These are phyloP conservation scores for Euplagia quadripunctaria DNA, from an alignment of 2,888 invertebrate species.

Conservation along the genomic window DNA sequence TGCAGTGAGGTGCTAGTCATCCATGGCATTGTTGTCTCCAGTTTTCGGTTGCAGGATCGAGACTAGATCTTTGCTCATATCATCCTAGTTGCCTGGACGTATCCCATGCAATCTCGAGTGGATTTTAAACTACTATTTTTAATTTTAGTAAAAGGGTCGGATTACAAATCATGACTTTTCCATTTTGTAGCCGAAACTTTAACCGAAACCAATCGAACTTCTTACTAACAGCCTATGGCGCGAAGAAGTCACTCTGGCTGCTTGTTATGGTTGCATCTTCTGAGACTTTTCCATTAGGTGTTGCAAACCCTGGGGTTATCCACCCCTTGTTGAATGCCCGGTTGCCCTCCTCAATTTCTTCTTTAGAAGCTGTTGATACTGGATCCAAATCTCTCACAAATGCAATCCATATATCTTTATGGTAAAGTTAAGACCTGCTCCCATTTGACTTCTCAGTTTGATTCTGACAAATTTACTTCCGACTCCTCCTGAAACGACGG, in stretches of 20 bases:
- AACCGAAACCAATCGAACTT: background rate
- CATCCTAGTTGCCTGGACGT: too few relatives aligned
- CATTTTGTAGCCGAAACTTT: background rate
- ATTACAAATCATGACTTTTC: background rate
- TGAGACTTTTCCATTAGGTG: background rate
- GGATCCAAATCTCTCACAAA: background rate
- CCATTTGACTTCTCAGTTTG: background rate
- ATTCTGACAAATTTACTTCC: constrained; percentile 5
- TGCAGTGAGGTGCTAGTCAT: background rate
- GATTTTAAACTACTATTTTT: background rate
- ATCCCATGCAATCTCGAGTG: background rate
- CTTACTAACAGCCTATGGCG: background rate
- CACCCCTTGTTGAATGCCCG: background rate
- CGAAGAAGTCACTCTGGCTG: background rate
- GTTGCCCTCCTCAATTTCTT: background rate
- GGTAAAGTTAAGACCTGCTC: background rate
- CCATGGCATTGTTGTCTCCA: background rate
- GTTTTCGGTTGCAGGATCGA: background rate
- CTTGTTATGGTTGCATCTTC: background rate
- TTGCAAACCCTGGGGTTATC: background rate
- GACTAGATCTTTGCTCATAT: too few relatives aligned
- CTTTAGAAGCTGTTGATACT: too few relatives aligned
- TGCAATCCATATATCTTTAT: constrained; percentile 10
- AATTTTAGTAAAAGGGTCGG: background rate
- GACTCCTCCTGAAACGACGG: background rate